phyloP scores from a whole-genome alignment of 2,888 invertebrate genomes.

The Parnassius mnemosyne region DNA sequence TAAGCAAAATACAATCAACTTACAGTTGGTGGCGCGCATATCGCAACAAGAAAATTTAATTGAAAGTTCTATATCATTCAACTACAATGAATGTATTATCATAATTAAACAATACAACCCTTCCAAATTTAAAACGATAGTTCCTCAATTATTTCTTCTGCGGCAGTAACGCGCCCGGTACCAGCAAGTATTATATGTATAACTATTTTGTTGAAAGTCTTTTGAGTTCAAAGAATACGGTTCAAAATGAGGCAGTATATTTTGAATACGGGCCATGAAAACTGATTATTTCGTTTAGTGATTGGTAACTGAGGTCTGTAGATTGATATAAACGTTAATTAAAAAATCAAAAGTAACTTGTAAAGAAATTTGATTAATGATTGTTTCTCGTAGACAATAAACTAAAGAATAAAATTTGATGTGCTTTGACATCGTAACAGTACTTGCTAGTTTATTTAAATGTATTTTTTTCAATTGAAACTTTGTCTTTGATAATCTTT shows the following conservation, averaged over 20 bases:
- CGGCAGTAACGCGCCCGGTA: too few species aligned
- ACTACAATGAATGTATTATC: too few species aligned
- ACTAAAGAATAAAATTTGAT: conserved; percentile 6
- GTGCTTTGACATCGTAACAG: conserved; percentile 19
- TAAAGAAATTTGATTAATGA: conserved; percentile 24
- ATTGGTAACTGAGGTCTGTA: not conserved
- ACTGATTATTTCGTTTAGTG: not conserved
- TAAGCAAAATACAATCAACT: too few species aligned
- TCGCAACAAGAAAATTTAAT: too few species aligned
- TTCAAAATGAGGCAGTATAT: not conserved
- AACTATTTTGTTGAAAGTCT: too few species aligned
- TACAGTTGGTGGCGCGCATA: too few species aligned
- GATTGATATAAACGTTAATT: conserved; percentile 22
- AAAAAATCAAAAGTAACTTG: conserved; percentile 24
- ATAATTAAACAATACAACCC: too few species aligned
- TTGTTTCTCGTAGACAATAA: conserved; percentile 14
- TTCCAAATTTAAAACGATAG: too few species aligned
- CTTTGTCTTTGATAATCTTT: conserved; percentile 25
- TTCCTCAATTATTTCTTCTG: too few species aligned
- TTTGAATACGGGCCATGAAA: conserved; percentile 2
- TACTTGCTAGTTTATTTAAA: conserved; percentile 22
- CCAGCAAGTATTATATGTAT: too few species aligned
- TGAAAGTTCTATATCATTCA: too few species aligned
- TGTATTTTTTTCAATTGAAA: conserved; percentile 26
- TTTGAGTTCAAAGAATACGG: too few species aligned